A percentile compares a stretch with the other conserved stretches of the same genome.
Conservation (phyloP, 2,888 invertebrate species). For the Drosophila niveifrons region DNA sequence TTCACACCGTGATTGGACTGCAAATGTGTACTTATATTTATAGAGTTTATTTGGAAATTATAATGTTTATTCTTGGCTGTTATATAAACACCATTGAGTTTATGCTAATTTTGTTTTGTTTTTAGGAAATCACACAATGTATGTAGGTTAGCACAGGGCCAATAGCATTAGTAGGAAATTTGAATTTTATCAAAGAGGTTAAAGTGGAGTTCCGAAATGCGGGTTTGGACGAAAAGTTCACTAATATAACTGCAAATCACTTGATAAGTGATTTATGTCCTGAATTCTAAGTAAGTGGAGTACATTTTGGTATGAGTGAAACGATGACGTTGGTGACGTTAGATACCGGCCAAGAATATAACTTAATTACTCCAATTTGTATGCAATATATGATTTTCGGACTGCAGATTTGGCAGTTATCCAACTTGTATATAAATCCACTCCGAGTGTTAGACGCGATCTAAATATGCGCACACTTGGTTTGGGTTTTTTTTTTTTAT, state of each 20-base stretch:
- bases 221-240: not conserved
- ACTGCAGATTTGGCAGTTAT: conserved; percentile 11
- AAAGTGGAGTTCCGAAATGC: not conserved
- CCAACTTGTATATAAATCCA: conserved; percentile 6
- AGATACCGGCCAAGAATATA: conserved; percentile 3
- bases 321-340: not conserved
- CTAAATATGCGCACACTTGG: conserved; percentile 38
- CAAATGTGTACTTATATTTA: conserved; percentile 49
- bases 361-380: conserved; percentile 8
- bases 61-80: conserved; percentile 44
- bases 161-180: conserved; percentile 17
- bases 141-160: conserved; percentile 27
- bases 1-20: conserved; percentile 63
- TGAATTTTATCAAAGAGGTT: not conserved
- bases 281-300: not conserved
- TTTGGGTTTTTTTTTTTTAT: conserved; percentile 49
- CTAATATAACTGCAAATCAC: too few species aligned
- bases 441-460: conserved; percentile 11
- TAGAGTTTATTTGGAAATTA: conserved; percentile 30
- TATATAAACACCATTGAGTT: conserved; percentile 48
- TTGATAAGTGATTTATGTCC: not conserved
- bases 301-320: not conserved
- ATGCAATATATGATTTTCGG: conserved; percentile 1
- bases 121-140: conserved; percentile 45
- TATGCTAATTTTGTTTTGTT: conserved; percentile 45